Base-by-base conservation (phyloP, 2,113 vertebrate species). In the Rhynchopsitta pachyrhyncha region DNA sequence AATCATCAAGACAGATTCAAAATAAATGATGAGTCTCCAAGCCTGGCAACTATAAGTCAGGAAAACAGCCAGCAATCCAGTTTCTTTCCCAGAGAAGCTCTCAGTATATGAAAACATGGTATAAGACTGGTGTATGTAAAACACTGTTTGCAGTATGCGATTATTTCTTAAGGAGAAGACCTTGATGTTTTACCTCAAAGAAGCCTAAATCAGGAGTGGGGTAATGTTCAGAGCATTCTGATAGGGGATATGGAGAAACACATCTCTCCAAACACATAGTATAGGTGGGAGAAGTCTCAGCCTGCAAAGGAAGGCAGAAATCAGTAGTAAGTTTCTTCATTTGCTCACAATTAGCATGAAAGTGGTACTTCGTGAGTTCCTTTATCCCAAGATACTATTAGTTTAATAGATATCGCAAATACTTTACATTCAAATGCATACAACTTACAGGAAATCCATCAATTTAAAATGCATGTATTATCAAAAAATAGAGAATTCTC, bases 401-500 rank as follows among this genome's bases (percentile, higher is more conserved):
- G 19, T 33, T 66, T 35, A 55, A 28, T 44, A 55, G 22, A 55
- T 20, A 39, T 14, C 68, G 6, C 59, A n/a, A 74, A 46, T 76
- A 76, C 44, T 74, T 70, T 57, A 5, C 50, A 57, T 62, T 52
- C 25, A 63, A 41, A 55, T 44, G 41, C 33, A 27, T 33, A n/a
- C 7, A 41, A 35, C 33, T 78, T 50, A 20, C 39, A 66, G 39
- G 39, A 29, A 22, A 37, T 29, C 44, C n/a, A 27, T 37, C 49
- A 17, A 7, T 71, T 82, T 66, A 50, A 90, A 92, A 66, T 22
- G 23, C 17, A 53, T 3, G 12, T 23, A 17, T 86, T 86, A 62
- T 55, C 12, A 39, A 82, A 83, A 69, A 52, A 57, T 13, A 20
- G 0, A 0, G 4, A 33, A 12, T 27, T 52, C n/a, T 31, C 33